These are phyloP conservation scores for Helicoverpa zea DNA, from an alignment of 1,140 invertebrate species.

Conservation along the genomic window DNA sequence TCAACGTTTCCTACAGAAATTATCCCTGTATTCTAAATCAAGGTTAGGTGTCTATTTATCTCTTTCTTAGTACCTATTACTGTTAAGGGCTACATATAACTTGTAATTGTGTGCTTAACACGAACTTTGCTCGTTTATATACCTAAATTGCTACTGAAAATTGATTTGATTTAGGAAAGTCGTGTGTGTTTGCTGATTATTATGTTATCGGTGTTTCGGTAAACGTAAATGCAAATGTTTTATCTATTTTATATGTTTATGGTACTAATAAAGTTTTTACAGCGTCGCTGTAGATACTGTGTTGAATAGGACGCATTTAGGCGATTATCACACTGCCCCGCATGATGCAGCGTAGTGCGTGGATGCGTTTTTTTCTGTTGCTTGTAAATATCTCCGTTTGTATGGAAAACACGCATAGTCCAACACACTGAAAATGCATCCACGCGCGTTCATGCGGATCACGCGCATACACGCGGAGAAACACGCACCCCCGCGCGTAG, in stretches of 20 bases:
- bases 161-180: conserved; percentile 29
- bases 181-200: conserved; percentile 5
- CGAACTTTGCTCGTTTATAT: conserved; percentile 42
- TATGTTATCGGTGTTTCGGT: background rate
- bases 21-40: conserved; percentile 35
- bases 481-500: too few species aligned
- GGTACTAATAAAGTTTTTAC: too few species aligned
- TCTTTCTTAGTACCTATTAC: conserved; percentile 43
- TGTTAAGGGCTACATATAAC: conserved; percentile 36
- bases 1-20: conserved; percentile 23
- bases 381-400: too few species aligned
- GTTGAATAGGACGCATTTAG: too few species aligned
- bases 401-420: too few species aligned
- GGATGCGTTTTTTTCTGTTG: too few species aligned
- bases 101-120: conserved; percentile 34
- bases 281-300: too few species aligned
- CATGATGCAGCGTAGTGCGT: too few species aligned
- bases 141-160: conserved; percentile 38
- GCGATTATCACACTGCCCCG: too few species aligned
- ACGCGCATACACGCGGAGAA: too few species aligned
- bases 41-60: conserved; percentile 42
- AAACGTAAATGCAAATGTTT: background rate
- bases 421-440: too few species aligned
- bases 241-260: background rate
- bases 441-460: too few species aligned